These are phyloP conservation scores for Brachirus orientalis DNA, from an alignment of 2,113 vertebrate genomes.

Conservation along the genomic window DNA sequence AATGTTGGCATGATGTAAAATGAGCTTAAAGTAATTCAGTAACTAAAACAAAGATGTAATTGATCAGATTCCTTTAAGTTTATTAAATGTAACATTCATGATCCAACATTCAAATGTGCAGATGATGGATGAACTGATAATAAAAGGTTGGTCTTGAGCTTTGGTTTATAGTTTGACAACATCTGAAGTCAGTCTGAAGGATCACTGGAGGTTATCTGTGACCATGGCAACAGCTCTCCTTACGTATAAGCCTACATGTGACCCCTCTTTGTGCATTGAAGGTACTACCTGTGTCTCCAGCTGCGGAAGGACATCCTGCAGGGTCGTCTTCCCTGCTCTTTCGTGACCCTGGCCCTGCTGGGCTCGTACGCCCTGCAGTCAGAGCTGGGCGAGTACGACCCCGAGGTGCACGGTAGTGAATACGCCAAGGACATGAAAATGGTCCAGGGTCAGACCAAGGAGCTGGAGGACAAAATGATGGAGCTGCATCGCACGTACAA, in stretches of 20 bases:
- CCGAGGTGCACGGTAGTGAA: slow-evolving; percentile 86
- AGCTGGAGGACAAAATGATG: slow-evolving; percentile 96
- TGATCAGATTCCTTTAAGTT: no score
- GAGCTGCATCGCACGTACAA: slow-evolving; percentile 96
- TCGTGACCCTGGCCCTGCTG: slow-evolving; percentile 93
- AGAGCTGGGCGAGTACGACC: slow-evolving; percentile 94
- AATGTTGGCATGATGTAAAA: no score
- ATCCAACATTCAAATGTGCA: no score
- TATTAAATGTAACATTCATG: no score
- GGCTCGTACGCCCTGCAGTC: slow-evolving; percentile 97
- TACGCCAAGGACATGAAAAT: slow-evolving; percentile 93
- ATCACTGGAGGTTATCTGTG: no score
- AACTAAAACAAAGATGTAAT: no score
- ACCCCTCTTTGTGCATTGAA: slow-evolving; percentile 23
- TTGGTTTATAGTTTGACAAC: no score
- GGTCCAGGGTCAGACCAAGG: slow-evolving; percentile 92
- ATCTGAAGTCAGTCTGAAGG: no score
- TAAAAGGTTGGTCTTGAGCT: no score
- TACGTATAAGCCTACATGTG: neutral
- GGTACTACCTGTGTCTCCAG: slow-evolving; percentile 91
- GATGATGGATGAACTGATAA: no score
- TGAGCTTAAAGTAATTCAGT: no score
- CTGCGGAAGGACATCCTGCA: slow-evolving; percentile 92
- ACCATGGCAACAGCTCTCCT: no score
- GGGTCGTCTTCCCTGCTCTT: slow-evolving; percentile 93